Percentiles rank a stretch among this genome's conserved stretches.
Evolutionary conservation across 2,113 vertebrate genomes (phyloP).

Genomic region (Crotalus helleri): DNA sequence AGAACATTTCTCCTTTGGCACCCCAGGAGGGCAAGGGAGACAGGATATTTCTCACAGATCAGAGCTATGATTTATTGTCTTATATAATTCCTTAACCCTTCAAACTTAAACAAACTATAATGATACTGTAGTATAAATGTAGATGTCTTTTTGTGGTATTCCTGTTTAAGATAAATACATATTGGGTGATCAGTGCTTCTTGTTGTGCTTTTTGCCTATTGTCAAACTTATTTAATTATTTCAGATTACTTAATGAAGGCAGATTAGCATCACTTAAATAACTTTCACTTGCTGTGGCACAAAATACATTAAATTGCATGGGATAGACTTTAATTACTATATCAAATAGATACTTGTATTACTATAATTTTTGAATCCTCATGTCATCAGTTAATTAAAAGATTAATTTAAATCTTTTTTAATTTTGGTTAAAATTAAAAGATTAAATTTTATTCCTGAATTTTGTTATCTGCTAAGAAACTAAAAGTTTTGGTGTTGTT

Average conservation of each 20-base stretch:
- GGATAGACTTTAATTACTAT: neutral
- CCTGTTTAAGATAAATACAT: neutral
- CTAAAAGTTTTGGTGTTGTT: neutral
- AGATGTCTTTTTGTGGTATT: neutral
- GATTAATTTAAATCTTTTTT: neutral
- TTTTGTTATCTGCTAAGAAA: neutral
- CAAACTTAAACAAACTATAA: neutral
- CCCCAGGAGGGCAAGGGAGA: neutral
- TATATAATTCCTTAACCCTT: neutral
- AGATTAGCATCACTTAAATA: neutral
- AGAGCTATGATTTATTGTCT: neutral
- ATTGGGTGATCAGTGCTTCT: neutral
- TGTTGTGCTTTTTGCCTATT: neutral
- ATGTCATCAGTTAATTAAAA: neutral
- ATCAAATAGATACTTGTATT: neutral
- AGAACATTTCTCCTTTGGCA: slow-evolving; percentile 16
- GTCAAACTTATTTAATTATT: neutral
- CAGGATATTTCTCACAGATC: neutral
- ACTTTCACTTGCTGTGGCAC: neutral
- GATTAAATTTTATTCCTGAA: neutral
- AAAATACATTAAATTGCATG: neutral
- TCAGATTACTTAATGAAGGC: neutral
- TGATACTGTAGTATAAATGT: neutral
- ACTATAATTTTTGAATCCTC: neutral
- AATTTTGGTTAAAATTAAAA: neutral